phyloP scores from a whole-genome alignment of 2,888 invertebrate species.

The Xanthorhoe spadicearia region DNA sequence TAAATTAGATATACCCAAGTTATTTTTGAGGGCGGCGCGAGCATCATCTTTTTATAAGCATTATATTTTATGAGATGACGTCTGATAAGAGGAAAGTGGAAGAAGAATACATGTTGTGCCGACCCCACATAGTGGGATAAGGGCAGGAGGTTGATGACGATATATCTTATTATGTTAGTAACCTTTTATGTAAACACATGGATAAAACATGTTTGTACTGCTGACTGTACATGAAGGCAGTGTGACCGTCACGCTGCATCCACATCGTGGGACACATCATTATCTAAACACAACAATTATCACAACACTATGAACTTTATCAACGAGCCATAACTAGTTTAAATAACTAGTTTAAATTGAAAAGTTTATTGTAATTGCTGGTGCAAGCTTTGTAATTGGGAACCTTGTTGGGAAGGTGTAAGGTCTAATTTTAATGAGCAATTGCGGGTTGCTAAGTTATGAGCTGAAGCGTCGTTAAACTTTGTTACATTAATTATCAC shows the following conservation, averaged over 20 bases:
- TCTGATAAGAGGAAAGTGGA: no score
- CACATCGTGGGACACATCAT: slow-evolving; percentile 46
- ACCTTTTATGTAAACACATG: no score
- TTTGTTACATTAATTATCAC: not conserved
- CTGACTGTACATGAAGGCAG: slow-evolving; percentile 24
- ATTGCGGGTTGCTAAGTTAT: slow-evolving; percentile 18
- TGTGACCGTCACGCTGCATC: slow-evolving; percentile 34
- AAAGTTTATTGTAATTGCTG: slow-evolving; percentile 19
- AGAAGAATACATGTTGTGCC: no score
- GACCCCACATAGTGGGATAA: no score
- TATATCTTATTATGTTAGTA: not conserved
- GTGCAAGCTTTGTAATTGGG: slow-evolving; percentile 36
- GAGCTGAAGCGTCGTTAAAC: slow-evolving; percentile 9
- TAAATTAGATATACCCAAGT: no score
- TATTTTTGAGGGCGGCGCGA: no score
- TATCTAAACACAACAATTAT: slow-evolving; percentile 33
- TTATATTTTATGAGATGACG: no score
- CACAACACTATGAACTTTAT: slow-evolving; percentile 15
- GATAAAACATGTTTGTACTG: not conserved
- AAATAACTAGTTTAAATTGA: slow-evolving; percentile 14
- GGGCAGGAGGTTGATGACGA: no score
- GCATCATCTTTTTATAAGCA: no score
- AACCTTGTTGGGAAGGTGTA: slow-evolving; percentile 39
- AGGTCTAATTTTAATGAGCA: slow-evolving; percentile 43
- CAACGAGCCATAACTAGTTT: slow-evolving; percentile 7